phyloP scores from a whole-genome alignment of 2,888 invertebrate species.

The Tiliacea aurago region DNA sequence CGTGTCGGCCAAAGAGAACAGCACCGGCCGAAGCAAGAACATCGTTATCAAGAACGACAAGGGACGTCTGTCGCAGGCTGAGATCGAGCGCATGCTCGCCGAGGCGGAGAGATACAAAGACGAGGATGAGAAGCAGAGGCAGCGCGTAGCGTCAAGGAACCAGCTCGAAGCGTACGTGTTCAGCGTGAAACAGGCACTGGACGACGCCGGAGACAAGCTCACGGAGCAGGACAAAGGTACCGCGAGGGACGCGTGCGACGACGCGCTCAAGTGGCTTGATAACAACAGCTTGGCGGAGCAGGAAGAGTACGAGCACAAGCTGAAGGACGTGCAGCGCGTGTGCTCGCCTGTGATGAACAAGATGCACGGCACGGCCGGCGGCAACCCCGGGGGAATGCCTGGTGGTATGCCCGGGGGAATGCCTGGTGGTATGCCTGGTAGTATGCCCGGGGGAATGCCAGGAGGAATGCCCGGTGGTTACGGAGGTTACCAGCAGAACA shows the following conservation, averaged over 20 bases:
- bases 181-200: slow-evolving; percentile 92
- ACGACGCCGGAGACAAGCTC: slow-evolving; percentile 91
- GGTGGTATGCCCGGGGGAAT: slow-evolving; percentile 58
- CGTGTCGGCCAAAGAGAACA: slow-evolving; percentile 94
- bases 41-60: slow-evolving; percentile 96
- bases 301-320: slow-evolving; percentile 91
- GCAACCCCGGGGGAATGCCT: slow-evolving; percentile 60
- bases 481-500: slow-evolving; percentile 51
- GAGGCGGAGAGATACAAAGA: slow-evolving; percentile 94
- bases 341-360: slow-evolving; percentile 91
- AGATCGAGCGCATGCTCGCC: slow-evolving; percentile 94
- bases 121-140: slow-evolving; percentile 93
- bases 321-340: slow-evolving; percentile 90
- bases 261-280: slow-evolving; percentile 93
- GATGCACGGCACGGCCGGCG: slow-evolving; percentile 89
- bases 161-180: slow-evolving; percentile 93
- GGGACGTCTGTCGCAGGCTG: slow-evolving; percentile 94
- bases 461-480: slow-evolving; percentile 36
- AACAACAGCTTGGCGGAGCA: slow-evolving; percentile 92
- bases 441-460: background rate
- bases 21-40: slow-evolving; percentile 92
- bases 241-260: slow-evolving; percentile 89
- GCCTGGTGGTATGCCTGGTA: slow-evolving; percentile 33
- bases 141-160: slow-evolving; percentile 93
- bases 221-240: slow-evolving; percentile 91